Evolutionary conservation across 2,888 invertebrate genomes (phyloP), one percentile per base, ranked within the genome.

Genomic region (Sinhomidia bicolor): DNA sequence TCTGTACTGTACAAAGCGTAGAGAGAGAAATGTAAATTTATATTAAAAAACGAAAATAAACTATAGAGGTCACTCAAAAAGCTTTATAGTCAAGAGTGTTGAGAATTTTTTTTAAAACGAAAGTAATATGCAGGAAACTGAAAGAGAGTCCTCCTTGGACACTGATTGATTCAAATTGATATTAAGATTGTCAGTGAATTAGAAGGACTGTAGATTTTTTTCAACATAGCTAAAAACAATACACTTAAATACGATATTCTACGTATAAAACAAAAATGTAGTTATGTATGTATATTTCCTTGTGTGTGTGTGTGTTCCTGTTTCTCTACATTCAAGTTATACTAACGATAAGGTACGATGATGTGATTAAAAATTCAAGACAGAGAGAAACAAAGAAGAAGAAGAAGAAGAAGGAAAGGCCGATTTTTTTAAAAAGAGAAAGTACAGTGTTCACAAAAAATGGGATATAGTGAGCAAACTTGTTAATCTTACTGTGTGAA

Each of bases 1-100:
- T 32, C 65, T 65, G 29, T n/a, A 36, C 41, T 71, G 71, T 41
- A 41, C 41, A 74, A 74, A 68, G 74, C 74, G 74, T 47, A 71
- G 71, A 41, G 36, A n/a, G n/a, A n/a, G n/a, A n/a, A n/a, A 47
- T 26, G 3, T 74, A 20, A 17, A 9, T 36, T 9, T 26, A 60
- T 60, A 7, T 65, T 54, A 54, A 65, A n/a, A 32, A 65, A n/a
- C 29, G 65, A 65, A 29, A 36, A 7, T 36, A 7, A 7, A 36
- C 36, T n/a, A n/a, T n/a, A 41, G 12, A 20, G 36, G 71, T 71
- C 71, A 71, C 20, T 41, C 71, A 71, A 32, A 65, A 65, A 65
- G 65, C 32, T 32, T 65, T 3, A 12, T 4, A 54, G 51, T 36
- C n/a, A n/a, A n/a, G 36, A 36, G 36, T 36, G 36, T 36, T 36